phyloP scores from a whole-genome alignment of 35 echinoderm and acorn worm species.

The Apostichopus parvimensis region DNA sequence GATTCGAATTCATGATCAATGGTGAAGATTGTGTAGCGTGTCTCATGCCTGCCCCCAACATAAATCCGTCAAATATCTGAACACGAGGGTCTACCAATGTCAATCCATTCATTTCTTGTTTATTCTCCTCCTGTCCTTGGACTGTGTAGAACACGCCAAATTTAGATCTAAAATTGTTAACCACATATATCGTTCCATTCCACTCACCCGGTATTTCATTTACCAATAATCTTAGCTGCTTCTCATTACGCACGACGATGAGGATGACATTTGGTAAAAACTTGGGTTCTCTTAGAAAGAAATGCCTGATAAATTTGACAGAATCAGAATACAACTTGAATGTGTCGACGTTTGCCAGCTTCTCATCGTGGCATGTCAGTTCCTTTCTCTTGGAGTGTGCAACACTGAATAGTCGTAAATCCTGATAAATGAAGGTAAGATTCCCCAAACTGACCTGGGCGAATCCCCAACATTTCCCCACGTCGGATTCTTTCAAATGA shows the following conservation, averaged over 20 bases:
- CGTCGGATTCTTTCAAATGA: background rate
- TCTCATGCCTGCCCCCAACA: constrained; percentile 8
- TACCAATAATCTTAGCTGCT: background rate
- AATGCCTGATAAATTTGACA: background rate
- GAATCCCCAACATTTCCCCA: constrained; percentile 44
- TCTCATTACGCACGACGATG: background rate
- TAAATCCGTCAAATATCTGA: background rate
- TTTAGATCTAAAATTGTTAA: background rate
- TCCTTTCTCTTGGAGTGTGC: background rate
- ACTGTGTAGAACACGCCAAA: background rate
- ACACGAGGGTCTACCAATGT: background rate
- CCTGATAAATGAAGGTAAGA: constrained; percentile 16
- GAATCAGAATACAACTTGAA: background rate
- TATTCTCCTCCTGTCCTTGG: background rate
- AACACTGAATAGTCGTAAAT: background rate
- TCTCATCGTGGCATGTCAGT: constrained; percentile 16
- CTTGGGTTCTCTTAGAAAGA: background rate
- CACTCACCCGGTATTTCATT: background rate
- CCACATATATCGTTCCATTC: background rate
- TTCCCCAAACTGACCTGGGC: constrained; percentile 17
- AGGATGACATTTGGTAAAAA: background rate
- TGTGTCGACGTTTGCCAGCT: background rate
- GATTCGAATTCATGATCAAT: background rate
- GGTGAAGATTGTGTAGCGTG: constrained; percentile 19
- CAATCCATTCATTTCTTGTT: background rate